Evolutionary conservation across 1,140 invertebrate genomes (phyloP), one percentile per base, ranked within the genome.

Genomic region (Aphaenogaster ashmeadi): DNA sequence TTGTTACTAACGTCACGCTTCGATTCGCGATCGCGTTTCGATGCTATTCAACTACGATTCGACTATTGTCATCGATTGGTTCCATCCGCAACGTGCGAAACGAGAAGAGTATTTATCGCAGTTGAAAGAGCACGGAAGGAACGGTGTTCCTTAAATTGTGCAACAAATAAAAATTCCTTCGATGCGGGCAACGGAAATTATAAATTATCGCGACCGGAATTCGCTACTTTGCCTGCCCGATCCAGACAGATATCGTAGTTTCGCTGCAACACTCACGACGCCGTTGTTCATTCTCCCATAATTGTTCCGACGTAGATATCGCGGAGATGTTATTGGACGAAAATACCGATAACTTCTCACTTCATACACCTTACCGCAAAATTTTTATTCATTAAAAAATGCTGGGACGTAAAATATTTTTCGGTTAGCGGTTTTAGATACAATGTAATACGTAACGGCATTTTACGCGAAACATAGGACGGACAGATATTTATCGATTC

Each of bases 1-100:
- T 90, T 90, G 89, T 90, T 90, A 88, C 72, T 62, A 50, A 52
- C 66, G 89, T 85, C 75, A 88, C 86, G 89, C 88, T 75, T 87
- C 87, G 90, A 86, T 91, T 88, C 83, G 21, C 58, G 64, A 81
- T 67, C 27, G 21, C 21, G 52, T 58, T 8, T 74, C 69, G 13
- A 33, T 13, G 62, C 47, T 47, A 60, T 18, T 11, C 77, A 38
- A 66, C 15, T 36, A 9, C 8, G 27, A 74, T 83, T 84, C 6
- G 50, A 41, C 47, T 81, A 56, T 81, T 58, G 80, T 72, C 67
- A 62, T 38, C 27, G 7, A 60, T 60, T 44, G 27, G n/a, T 33
- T 36, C 67, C 21, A 33, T 47, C 18, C 7, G 38, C 18, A 11
- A 72, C 8, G n/a, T 50, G 47, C 38, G 44, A n/a, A 44, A 44